These are phyloP conservation scores for Ennomos quercinarius DNA, from an alignment of 2,888 invertebrate species.

Conservation along the genomic window DNA sequence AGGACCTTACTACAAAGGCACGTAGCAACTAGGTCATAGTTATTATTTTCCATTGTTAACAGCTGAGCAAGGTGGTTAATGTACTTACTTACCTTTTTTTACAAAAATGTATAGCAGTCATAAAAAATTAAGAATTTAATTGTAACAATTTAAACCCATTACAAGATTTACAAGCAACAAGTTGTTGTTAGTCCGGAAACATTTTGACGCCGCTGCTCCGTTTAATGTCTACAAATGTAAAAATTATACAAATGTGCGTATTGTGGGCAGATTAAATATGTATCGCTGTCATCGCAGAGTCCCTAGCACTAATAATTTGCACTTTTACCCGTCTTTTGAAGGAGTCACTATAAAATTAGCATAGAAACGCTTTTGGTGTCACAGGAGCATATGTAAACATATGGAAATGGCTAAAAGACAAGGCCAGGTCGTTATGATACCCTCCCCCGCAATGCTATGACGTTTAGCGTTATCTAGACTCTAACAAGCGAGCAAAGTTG, in stretches of 20 bases:
- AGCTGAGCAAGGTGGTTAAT: too few species aligned
- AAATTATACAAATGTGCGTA: conserved; percentile 74
- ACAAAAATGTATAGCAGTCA: too few species aligned
- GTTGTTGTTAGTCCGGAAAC: conserved; percentile 33
- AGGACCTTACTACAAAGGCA: conserved; percentile 34
- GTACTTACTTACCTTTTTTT: too few species aligned
- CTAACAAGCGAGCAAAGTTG: conserved; percentile 21
- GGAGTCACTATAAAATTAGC: conserved; percentile 72
- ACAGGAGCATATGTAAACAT: conserved; percentile 51
- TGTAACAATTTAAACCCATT: too few species aligned
- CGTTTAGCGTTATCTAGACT: conserved; percentile 30
- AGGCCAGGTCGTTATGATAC: conserved; percentile 37
- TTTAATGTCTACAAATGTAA: conserved; percentile 54
- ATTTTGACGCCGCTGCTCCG: conserved; percentile 32
- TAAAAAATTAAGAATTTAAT: too few species aligned
- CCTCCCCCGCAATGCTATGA: conserved; percentile 30
- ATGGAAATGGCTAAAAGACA: conserved; percentile 45
- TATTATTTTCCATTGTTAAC: conserved; percentile 4
- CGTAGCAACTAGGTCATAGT: conserved; percentile 34
- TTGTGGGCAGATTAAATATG: conserved; percentile 59
- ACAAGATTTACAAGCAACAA: conserved; percentile 39
- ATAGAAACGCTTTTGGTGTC: conserved; percentile 65
- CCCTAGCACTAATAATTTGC: conserved; percentile 60
- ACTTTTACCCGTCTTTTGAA: conserved; percentile 77
- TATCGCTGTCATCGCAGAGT: conserved; percentile 53